phyloP scores from a whole-genome alignment of 2,888 invertebrate genomes.

The Hemistola chrysoprasaria region DNA sequence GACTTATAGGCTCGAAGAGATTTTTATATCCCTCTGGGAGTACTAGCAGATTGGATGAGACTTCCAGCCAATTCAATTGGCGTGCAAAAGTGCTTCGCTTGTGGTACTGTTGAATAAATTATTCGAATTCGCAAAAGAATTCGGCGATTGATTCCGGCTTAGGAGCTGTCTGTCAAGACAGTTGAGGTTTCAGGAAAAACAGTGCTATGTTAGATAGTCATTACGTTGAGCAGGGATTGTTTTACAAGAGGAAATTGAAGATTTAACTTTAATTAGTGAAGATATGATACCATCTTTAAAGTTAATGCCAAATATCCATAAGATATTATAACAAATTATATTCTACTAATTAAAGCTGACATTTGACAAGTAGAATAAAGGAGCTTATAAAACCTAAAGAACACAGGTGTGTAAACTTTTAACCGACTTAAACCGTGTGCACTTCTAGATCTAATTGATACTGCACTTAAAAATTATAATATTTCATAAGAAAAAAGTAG shows the following conservation, averaged over 20 bases:
- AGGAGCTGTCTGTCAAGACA: slow-evolving; percentile 2
- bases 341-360: too few species aligned
- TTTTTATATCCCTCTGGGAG: slow-evolving; percentile 26
- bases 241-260: not conserved
- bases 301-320: not conserved
- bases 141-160: slow-evolving; percentile 13
- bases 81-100: slow-evolving; percentile 28
- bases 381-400: too few species aligned
- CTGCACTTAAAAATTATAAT: too few species aligned
- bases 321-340: too few species aligned
- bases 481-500: too few species aligned
- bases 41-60: slow-evolving; percentile 26
- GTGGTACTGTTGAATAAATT: slow-evolving; percentile 30
- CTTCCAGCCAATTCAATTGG: slow-evolving; percentile 27
- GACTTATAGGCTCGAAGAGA: slow-evolving; percentile 22
- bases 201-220: not conserved
- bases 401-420: too few species aligned
- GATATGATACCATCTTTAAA: too few species aligned
- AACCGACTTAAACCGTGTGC: too few species aligned
- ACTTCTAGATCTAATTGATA: too few species aligned
- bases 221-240: not conserved
- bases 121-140: slow-evolving; percentile 22
- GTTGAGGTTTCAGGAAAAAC: slow-evolving; percentile 4
- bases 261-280: too few species aligned
- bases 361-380: too few species aligned